phyloP scores from a whole-genome alignment of 2,888 invertebrate genomes.

The Mactromeris polynyma region DNA sequence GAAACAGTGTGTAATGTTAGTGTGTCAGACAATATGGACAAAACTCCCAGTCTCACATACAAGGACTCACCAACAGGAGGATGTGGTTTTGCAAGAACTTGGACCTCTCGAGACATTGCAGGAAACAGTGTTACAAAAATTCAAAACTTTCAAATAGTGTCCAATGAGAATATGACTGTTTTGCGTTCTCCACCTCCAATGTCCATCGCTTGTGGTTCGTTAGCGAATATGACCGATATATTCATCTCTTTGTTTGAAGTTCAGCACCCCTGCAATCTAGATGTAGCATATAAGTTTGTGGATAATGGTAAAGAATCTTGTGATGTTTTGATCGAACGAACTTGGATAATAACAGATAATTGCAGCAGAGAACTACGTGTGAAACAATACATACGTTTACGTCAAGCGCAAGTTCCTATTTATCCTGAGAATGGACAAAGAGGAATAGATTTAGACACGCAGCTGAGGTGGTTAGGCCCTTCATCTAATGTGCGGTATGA shows the following conservation, averaged over 20 bases:
- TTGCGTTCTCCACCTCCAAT: neutral
- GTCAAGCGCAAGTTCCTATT: constrained; percentile 36
- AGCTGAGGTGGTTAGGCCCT: constrained; percentile 31
- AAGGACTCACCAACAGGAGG: neutral
- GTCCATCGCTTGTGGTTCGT: constrained; percentile 44
- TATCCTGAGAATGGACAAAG: constrained; percentile 51
- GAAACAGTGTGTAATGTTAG: constrained; percentile 33
- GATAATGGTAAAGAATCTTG: constrained; percentile 30
- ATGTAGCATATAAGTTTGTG: neutral
- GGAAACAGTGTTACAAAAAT: constrained; percentile 24
- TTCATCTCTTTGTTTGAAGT: constrained; percentile 33
- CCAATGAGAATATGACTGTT: neutral
- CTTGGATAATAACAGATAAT: constrained; percentile 41
- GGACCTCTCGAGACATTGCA: constrained; percentile 39
- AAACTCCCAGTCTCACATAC: neutral
- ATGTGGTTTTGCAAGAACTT: constrained; percentile 38
- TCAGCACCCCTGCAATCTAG: constrained; percentile 31
- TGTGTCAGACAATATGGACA: constrained; percentile 36
- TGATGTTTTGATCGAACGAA: constrained; percentile 30
- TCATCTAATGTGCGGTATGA: neutral
- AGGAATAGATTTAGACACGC: constrained; percentile 29
- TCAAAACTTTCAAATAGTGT: constrained; percentile 15
- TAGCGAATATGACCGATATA: constrained; percentile 24
- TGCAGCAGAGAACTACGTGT: constrained; percentile 4
- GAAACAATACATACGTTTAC: constrained; percentile 38